Evolutionary conservation across 2,113 vertebrate genomes (phyloP).

Genomic region (Dendrocopos noguchii): DNA sequence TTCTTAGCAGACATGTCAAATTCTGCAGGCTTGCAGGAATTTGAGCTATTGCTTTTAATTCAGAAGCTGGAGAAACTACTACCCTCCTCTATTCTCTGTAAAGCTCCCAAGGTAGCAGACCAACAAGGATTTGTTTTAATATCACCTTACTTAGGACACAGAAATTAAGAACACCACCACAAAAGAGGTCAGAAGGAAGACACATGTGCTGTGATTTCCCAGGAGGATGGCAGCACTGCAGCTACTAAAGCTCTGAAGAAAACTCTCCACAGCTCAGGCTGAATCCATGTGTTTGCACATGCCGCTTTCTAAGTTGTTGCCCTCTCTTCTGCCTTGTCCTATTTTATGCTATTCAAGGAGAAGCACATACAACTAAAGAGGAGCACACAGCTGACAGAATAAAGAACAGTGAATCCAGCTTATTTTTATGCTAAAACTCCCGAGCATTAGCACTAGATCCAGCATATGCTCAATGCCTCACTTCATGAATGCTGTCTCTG

Average conservation of each 20-base stretch:
- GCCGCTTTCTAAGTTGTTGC: neutral
- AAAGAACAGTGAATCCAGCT: neutral
- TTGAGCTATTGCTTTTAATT: constrained; percentile 15
- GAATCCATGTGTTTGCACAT: neutral
- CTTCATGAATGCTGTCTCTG: neutral
- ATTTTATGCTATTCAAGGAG: neutral
- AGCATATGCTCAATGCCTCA: neutral
- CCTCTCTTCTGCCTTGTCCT: neutral
- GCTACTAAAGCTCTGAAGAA: neutral
- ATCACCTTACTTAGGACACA: constrained; percentile 29
- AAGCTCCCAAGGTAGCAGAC: constrained; percentile 6
- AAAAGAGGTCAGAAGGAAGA: constrained; percentile 53
- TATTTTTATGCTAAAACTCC: neutral
- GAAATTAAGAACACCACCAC: constrained; percentile 1
- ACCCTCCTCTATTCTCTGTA: neutral
- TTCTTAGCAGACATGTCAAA: neutral
- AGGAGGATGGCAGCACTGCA: neutral
- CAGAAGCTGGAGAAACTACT: neutral
- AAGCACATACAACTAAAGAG: neutral
- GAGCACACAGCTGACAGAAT: neutral
- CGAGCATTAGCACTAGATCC: neutral
- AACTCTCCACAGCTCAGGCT: neutral
- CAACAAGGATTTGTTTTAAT: constrained; percentile 15
- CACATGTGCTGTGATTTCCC: constrained; percentile 19
- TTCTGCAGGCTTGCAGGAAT: neutral